Conservation (phyloP, 2,113 vertebrate genomes). For the Picathartes gymnocephalus region DNA sequence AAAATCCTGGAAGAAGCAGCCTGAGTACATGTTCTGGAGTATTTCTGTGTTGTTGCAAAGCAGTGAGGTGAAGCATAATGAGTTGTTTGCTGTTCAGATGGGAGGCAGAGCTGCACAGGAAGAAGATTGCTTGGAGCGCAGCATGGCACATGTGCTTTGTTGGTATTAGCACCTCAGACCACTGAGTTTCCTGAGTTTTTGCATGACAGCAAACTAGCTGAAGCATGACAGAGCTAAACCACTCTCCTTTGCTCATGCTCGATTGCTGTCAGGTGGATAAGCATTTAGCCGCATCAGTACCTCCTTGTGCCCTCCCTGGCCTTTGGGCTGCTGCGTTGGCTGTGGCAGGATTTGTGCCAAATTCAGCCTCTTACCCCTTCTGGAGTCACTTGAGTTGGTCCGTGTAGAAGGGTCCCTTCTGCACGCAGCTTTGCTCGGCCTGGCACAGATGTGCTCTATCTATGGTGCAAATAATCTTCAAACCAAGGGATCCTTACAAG, state of each 20-base stretch:
- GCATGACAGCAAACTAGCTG: not conserved
- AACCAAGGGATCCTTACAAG: not conserved
- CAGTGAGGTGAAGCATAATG: not conserved
- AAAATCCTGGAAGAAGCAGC: not conserved
- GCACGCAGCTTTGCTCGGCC: not conserved
- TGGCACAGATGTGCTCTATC: not conserved
- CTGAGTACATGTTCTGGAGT: not conserved
- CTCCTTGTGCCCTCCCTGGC: not conserved
- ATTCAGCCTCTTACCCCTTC: not conserved
- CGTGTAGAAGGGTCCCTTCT: fast-evolving
- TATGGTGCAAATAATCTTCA: not conserved
- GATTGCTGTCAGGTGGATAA: not conserved
- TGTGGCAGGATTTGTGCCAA: not conserved
- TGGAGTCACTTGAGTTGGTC: not conserved
- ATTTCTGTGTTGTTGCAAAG: not conserved
- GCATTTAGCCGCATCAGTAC: not conserved
- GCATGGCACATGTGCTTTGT: not conserved
- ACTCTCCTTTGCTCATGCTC: not conserved
- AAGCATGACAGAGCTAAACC: not conserved
- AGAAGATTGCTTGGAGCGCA: not conserved
- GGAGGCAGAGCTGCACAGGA: not conserved
- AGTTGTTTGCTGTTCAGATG: not conserved
- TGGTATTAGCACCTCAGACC: not conserved
- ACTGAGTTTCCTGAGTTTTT: not conserved
- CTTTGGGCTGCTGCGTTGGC: not conserved